Percentiles rank a stretch among this genome's conserved stretches.
These are phyloP conservation scores for Stictocephala bisonia DNA, from an alignment of 2,888 invertebrate genomes.

Conservation along the genomic window DNA sequence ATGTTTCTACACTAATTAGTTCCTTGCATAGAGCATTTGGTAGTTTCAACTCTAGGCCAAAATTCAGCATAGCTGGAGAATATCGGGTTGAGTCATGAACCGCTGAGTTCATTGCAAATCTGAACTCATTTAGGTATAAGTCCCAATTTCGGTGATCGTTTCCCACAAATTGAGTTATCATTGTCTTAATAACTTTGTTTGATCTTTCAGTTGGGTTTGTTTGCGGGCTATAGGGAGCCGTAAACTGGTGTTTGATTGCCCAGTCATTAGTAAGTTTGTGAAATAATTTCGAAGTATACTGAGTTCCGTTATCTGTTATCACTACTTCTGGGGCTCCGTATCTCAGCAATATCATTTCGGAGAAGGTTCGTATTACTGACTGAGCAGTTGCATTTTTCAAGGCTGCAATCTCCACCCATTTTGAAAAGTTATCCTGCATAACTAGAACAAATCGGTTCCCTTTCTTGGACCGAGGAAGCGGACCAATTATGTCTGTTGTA, in stretches of 20 bases:
- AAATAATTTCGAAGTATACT: slow-evolving; percentile 54
- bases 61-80: slow-evolving; percentile 55
- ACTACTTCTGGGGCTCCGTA: slow-evolving; percentile 51
- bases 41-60: slow-evolving; percentile 48
- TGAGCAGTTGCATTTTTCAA: slow-evolving; percentile 52
- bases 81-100: slow-evolving; percentile 52
- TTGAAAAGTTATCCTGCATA: slow-evolving; percentile 58
- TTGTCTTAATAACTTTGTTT: slow-evolving; percentile 60
- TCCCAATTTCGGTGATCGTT: slow-evolving; percentile 58
- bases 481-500: slow-evolving; percentile 58
- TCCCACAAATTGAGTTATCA: slow-evolving; percentile 59
- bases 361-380: slow-evolving; percentile 33
- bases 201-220: slow-evolving; percentile 61
- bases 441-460: slow-evolving; percentile 55
- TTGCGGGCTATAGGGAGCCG: slow-evolving; percentile 59
- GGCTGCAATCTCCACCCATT: slow-evolving; percentile 52
- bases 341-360: neutral
- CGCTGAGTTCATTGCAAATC: slow-evolving; percentile 54
- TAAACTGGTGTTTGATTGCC: slow-evolving; percentile 51
- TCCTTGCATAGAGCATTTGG: neutral
- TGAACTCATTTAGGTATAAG: slow-evolving; percentile 48
- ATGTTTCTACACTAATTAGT: neutral
- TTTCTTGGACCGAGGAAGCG: slow-evolving; percentile 57
- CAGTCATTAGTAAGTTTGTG: slow-evolving; percentile 15
- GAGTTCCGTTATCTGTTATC: slow-evolving; percentile 59